Conservation (phyloP, 2,797 vertebrate genomes). For the Acipenser oxyrinchus region DNA sequence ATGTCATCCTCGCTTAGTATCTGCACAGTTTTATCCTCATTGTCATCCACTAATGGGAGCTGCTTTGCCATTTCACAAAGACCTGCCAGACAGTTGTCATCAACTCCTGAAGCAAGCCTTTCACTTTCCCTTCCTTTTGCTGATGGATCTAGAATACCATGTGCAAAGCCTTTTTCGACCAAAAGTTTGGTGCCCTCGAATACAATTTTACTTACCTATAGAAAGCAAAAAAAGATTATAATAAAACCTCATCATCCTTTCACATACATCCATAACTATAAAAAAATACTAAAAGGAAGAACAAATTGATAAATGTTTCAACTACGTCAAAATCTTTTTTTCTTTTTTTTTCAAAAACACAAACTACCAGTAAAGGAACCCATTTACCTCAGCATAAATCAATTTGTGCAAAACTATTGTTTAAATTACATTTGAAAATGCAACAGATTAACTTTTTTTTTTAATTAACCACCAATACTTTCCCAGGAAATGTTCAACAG, state of each 20-base stretch:
- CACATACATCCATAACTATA: background rate
- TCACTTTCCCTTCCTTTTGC: slow-evolving; percentile 15
- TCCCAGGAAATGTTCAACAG: too few relatives aligned
- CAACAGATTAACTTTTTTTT: too few relatives aligned
- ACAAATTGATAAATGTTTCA: background rate
- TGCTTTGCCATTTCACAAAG: slow-evolving; percentile 87
- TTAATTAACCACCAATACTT: too few relatives aligned
- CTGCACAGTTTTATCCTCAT: slow-evolving; percentile 34
- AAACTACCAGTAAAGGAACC: too few relatives aligned
- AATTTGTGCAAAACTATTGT: too few relatives aligned
- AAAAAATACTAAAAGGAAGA: background rate
- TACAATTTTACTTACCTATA: slow-evolving; percentile 72
- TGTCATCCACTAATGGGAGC: slow-evolving; percentile 48
- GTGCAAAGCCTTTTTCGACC: slow-evolving; percentile 60
- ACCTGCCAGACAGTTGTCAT: slow-evolving; percentile 64
- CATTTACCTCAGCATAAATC: too few relatives aligned
- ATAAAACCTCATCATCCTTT: slow-evolving; percentile 2
- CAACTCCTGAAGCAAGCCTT: slow-evolving; percentile 15
- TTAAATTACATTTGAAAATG: too few relatives aligned
- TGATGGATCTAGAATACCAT: slow-evolving; percentile 54
- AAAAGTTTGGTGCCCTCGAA: slow-evolving; percentile 66
- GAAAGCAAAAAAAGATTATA: slow-evolving; percentile 12
- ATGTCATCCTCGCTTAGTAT: slow-evolving; percentile 36
- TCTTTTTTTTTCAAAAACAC: background rate
- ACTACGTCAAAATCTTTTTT: background rate